phyloP scores from a whole-genome alignment of 2,888 invertebrate species.

The Ornithoptera alexandrae region DNA sequence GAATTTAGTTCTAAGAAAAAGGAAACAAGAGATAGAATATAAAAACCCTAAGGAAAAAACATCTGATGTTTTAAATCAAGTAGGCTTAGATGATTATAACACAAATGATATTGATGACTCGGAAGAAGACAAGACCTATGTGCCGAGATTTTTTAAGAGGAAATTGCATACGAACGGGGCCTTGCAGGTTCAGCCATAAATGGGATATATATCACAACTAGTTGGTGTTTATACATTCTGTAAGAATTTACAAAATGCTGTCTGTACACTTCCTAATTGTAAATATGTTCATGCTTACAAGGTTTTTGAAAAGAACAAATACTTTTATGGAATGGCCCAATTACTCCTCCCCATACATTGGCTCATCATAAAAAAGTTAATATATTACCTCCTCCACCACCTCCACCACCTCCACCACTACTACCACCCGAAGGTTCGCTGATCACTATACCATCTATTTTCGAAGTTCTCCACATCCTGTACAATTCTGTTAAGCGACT shows the following conservation, averaged over 20 bases:
- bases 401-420: no score
- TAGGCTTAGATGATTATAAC: slow-evolving; percentile 12
- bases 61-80: slow-evolving; percentile 1
- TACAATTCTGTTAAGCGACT: slow-evolving; percentile 19
- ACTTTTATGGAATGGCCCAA: no score
- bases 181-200: slow-evolving; percentile 55
- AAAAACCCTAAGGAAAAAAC: slow-evolving; percentile 11
- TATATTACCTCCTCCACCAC: no score
- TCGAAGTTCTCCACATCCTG: slow-evolving; percentile 10
- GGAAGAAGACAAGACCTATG: slow-evolving; percentile 37
- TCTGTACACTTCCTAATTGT: no score
- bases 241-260: slow-evolving; percentile 40
- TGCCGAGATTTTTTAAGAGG: slow-evolving; percentile 61
- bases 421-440: neutral
- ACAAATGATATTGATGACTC: slow-evolving; percentile 6
- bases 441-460: neutral
- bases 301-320: no score
- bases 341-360: no score
- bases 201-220: slow-evolving; percentile 52
- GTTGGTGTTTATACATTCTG: slow-evolving; percentile 59
- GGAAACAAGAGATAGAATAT: slow-evolving; percentile 33
- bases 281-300: no score
- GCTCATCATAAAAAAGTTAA: neutral
- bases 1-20: slow-evolving; percentile 33
- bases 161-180: slow-evolving; percentile 45